Conservation (phyloP, 1,140 invertebrate genomes). For the Caerostris extrusa region DNA sequence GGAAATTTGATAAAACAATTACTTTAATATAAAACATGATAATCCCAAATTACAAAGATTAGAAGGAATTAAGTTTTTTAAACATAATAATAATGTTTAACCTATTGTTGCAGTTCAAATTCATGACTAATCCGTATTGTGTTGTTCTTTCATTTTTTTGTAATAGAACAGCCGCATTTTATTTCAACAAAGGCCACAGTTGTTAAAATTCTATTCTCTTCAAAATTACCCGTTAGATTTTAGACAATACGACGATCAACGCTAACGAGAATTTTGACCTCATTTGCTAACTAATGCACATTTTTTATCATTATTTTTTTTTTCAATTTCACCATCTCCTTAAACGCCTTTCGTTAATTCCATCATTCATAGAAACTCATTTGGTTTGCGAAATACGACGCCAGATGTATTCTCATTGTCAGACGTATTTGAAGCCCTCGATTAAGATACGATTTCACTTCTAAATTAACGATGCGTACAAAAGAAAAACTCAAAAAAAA, state of each 20-base stretch:
- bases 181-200: neutral
- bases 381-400: neutral
- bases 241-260: neutral
- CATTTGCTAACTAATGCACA: neutral
- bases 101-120: conserved; percentile 1
- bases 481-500: conserved; percentile 20
- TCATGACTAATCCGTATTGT: neutral
- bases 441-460: conserved; percentile 48
- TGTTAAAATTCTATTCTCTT: neutral
- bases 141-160: neutral
- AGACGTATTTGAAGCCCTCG: neutral
- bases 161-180: neutral
- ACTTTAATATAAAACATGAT: too few relatives aligned
- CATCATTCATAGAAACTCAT: conserved; percentile 23
- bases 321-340: neutral
- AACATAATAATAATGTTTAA: too few relatives aligned
- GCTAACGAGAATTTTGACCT: conserved; percentile 23
- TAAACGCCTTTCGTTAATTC: neutral
- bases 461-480: conserved; percentile 43
- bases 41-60: too few relatives aligned
- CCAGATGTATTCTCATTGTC: conserved; percentile 10
- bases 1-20: too few relatives aligned
- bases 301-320: neutral
- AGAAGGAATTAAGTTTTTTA: too few relatives aligned
- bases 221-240: neutral